Percentiles rank a stretch among this genome's conserved stretches.
Conservation (phyloP, 2,113 vertebrate genomes). For the Rhea pennata region DNA sequence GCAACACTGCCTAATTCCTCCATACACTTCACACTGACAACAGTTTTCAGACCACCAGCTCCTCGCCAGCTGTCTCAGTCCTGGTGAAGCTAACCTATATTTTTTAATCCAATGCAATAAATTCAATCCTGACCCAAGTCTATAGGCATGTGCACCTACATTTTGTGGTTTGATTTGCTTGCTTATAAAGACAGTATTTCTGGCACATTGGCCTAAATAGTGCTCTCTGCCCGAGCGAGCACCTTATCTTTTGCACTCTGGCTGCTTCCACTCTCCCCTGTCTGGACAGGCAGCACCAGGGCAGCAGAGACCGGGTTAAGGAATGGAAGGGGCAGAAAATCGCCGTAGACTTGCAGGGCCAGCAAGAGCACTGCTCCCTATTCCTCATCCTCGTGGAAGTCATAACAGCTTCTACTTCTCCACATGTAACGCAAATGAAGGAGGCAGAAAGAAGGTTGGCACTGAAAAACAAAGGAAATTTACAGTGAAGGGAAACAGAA, state of each 20-base stretch:
- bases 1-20: not conserved
- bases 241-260: fast-evolving
- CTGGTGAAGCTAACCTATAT: not conserved
- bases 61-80: not conserved
- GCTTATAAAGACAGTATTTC: not conserved
- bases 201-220: not conserved
- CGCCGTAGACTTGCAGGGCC: not conserved
- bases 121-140: not conserved
- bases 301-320: not conserved
- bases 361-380: not conserved
- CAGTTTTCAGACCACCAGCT: not conserved
- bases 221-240: fast-evolving
- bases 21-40: not conserved
- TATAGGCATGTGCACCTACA: fast-evolving
- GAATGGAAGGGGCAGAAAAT: not conserved
- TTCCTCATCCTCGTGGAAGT: not conserved
- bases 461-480: not conserved
- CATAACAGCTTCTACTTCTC: not conserved
- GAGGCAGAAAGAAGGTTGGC: not conserved
- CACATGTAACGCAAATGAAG: not conserved
- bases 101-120: not conserved
- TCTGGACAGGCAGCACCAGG: fast-evolving
- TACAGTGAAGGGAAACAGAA: not conserved
- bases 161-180: not conserved
- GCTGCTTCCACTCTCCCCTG: not conserved